A percentile compares a stretch with the other conserved stretches of the same genome.
Evolutionary conservation across 2,797 vertebrate species (phyloP).

Genomic region (Cyprinodon diabolis): DNA sequence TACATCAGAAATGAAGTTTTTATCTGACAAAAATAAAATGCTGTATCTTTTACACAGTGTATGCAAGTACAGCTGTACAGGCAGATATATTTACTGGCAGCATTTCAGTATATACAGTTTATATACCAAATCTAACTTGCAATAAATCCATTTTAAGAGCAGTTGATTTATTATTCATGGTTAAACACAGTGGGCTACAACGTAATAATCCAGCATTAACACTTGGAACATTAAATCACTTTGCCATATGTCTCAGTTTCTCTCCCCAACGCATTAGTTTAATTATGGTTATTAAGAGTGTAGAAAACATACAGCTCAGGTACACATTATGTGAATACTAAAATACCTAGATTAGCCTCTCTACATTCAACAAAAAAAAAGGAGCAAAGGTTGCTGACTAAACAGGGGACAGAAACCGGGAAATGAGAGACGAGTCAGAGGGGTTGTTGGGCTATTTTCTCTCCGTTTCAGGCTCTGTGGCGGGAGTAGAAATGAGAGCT

Average conservation of each 20-base stretch:
- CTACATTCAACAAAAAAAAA: not conserved
- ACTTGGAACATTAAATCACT: slow-evolving; percentile 20
- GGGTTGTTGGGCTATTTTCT: slow-evolving; percentile 29
- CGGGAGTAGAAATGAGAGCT: slow-evolving; percentile 54
- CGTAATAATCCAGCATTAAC: slow-evolving; percentile 20
- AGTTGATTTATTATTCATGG: slow-evolving; percentile 14
- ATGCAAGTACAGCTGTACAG: not conserved
- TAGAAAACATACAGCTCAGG: slow-evolving; percentile 34
- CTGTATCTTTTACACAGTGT: not conserved
- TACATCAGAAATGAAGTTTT: not conserved
- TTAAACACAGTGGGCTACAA: slow-evolving; percentile 12
- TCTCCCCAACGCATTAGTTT: slow-evolving; percentile 39
- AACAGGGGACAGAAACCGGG: slow-evolving; percentile 29
- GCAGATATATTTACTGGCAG: not conserved
- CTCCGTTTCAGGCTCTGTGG: slow-evolving; percentile 23
- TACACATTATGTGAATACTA: slow-evolving; percentile 28
- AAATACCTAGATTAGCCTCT: slow-evolving; percentile 22
- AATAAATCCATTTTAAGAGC: slow-evolving; percentile 10
- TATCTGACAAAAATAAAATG: not conserved
- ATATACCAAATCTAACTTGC: not conserved
- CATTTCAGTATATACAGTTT: not conserved
- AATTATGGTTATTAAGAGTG: slow-evolving; percentile 43
- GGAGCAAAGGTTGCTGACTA: not conserved
- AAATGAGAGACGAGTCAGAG: slow-evolving; percentile 25
- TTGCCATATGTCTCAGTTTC: slow-evolving; percentile 23